Evolutionary conservation across 35 echinoderm and acorn worm genomes (phyloP).

Genomic region (Strongylocentrotus purpuratus): DNA sequence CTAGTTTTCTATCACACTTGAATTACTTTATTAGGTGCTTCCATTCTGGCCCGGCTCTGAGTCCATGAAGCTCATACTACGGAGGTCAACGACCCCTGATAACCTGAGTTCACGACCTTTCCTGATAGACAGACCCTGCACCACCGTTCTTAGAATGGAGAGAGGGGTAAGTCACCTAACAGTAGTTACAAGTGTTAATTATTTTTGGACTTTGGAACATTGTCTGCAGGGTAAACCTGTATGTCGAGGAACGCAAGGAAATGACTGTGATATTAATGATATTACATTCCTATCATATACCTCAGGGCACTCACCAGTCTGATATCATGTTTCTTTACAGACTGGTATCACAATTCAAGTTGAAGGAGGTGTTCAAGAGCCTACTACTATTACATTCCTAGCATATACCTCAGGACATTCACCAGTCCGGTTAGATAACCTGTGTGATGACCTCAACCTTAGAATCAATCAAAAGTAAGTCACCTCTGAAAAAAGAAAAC

Average conservation of each 20-base stretch:
- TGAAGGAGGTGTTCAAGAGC: constrained; percentile 90
- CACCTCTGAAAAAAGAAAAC: neutral
- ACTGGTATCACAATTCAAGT: constrained; percentile 86
- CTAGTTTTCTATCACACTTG: no score
- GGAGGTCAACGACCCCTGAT: constrained; percentile 79
- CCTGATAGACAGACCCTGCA: constrained; percentile 78
- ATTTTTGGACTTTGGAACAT: no score
- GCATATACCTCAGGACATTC: constrained; percentile 80
- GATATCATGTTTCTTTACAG: constrained; percentile 30
- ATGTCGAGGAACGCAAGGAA: no score
- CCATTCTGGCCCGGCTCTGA: constrained; percentile 95
- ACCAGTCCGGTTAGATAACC: constrained; percentile 95
- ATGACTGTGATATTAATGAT: no score
- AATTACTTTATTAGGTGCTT: constrained; percentile 54
- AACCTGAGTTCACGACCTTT: constrained; percentile 80
- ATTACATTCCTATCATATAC: constrained; percentile 70
- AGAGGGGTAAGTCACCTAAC: constrained; percentile 77
- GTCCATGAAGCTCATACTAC: constrained; percentile 89
- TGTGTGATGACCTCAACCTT: constrained; percentile 90
- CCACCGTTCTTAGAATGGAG: constrained; percentile 93
- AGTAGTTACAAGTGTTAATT: no score
- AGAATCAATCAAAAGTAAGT: constrained; percentile 98
- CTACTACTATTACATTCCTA: constrained; percentile 81
- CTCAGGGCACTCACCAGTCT: neutral
- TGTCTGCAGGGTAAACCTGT: no score